These are phyloP conservation scores for Drosophila mulleri DNA, from an alignment of 2,888 invertebrate genomes.

Conservation along the genomic window DNA sequence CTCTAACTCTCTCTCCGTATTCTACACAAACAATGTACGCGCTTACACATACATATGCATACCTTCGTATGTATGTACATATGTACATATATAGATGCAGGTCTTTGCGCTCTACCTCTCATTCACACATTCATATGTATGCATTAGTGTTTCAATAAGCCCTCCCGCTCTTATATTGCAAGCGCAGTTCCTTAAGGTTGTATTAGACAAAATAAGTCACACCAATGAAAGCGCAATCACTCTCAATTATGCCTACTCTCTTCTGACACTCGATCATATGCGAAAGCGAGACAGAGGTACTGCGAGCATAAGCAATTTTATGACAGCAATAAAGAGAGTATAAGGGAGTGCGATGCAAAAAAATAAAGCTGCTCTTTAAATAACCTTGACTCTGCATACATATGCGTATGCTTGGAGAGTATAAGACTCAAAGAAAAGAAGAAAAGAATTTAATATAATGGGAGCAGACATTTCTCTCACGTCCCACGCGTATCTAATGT, in stretches of 20 bases:
- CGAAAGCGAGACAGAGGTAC: constrained; percentile 1
- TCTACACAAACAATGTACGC: background rate
- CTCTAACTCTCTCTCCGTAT: background rate
- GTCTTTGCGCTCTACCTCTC: background rate
- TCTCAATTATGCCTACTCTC: constrained; percentile 3
- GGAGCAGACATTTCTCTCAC: background rate
- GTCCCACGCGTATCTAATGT: background rate
- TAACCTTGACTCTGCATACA: background rate
- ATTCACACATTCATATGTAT: background rate
- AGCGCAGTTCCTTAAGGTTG: background rate
- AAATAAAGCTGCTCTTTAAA: background rate
- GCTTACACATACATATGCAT: background rate
- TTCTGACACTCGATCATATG: background rate
- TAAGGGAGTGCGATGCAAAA: background rate
- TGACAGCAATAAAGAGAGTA: background rate
- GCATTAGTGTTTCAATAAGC: background rate
- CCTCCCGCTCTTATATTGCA: background rate
- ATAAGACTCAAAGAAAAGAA: background rate
- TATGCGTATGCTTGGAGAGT: background rate
- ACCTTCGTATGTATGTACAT: background rate
- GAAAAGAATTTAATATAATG: background rate
- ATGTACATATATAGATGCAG: background rate
- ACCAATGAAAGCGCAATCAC: background rate
- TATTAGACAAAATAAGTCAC: background rate
- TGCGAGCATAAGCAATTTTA: background rate